Conservation (phyloP, 1,140 invertebrate genomes). For the Leguminivora glycinivorella region DNA sequence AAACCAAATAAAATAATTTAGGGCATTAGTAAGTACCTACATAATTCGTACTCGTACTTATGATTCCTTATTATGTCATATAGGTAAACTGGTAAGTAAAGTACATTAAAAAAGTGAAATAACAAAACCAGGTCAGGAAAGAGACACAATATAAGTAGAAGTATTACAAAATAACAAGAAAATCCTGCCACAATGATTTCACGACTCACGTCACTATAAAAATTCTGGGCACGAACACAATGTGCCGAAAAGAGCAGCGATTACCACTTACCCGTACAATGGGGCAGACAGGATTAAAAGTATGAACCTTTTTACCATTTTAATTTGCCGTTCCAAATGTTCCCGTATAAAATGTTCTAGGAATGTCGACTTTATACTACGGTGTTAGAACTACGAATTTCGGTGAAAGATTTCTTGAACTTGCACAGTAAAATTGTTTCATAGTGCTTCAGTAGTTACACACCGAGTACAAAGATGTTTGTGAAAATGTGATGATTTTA, state of each 20-base stretch:
- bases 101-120: neutral
- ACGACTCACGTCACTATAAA: neutral
- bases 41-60: too few species aligned
- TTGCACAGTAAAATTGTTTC: neutral
- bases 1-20: too few species aligned
- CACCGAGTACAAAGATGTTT: neutral
- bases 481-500: neutral
- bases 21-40: neutral
- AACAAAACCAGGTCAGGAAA: neutral
- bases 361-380: neutral
- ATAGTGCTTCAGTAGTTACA: constrained; percentile 1
- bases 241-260: constrained; percentile 26
- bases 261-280: constrained; percentile 19
- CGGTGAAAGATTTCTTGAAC: neutral
- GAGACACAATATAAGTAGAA: neutral
- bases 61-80: neutral
- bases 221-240: neutral
- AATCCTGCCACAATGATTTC: neutral
- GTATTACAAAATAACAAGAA: constrained; percentile 2
- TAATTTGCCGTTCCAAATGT: neutral
- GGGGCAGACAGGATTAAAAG: constrained; percentile 6
- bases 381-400: neutral
- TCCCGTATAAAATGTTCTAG: neutral
- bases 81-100: too few species aligned
- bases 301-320: neutral